Evolutionary conservation across 1,140 invertebrate genomes (phyloP).

Genomic region (Drosophila obscura): DNA sequence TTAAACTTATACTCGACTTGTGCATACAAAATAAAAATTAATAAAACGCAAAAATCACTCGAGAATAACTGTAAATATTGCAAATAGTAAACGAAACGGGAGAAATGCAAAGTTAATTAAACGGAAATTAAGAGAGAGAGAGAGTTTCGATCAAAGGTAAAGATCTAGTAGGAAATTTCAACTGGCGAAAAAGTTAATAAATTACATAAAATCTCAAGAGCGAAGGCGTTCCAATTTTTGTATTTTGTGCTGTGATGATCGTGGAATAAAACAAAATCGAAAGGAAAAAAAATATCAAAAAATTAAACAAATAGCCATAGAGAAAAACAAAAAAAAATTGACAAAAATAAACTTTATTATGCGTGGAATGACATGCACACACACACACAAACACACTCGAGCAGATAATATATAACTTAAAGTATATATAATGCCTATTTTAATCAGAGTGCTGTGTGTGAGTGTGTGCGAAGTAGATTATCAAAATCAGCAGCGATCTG

Average conservation of each 20-base stretch:
- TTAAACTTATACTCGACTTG: too few relatives aligned
- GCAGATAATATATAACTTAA: constrained; percentile 30
- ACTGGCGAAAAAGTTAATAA: constrained; percentile 26
- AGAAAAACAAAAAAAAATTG: constrained; percentile 56
- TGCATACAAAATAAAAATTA: too few relatives aligned
- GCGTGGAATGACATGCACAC: constrained; percentile 59
- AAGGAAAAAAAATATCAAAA: constrained; percentile 26
- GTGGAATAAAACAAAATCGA: constrained; percentile 28
- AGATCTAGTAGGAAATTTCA: background rate
- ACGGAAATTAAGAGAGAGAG: constrained; percentile 4
- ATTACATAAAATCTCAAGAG: constrained; percentile 44
- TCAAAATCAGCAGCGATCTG: constrained; percentile 26
- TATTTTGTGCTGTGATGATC: constrained; percentile 35
- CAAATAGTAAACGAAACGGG: background rate
- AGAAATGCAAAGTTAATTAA: constrained; percentile 17
- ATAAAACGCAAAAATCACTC: too few relatives aligned
- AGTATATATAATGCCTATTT: constrained; percentile 54
- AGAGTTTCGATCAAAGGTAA: constrained; percentile 17
- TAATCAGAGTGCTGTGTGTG: constrained; percentile 21
- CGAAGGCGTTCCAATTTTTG: constrained; percentile 33
- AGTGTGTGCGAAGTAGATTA: constrained; percentile 34
- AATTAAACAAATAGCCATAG: constrained; percentile 31
- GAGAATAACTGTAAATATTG: too few relatives aligned
- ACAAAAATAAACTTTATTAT: constrained; percentile 80
- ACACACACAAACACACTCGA: constrained; percentile 24